Evolutionary conservation across 2,113 vertebrate genomes (phyloP), one percentile per base, ranked within the genome.

Genomic region (Microcebus jonahi): DNA sequence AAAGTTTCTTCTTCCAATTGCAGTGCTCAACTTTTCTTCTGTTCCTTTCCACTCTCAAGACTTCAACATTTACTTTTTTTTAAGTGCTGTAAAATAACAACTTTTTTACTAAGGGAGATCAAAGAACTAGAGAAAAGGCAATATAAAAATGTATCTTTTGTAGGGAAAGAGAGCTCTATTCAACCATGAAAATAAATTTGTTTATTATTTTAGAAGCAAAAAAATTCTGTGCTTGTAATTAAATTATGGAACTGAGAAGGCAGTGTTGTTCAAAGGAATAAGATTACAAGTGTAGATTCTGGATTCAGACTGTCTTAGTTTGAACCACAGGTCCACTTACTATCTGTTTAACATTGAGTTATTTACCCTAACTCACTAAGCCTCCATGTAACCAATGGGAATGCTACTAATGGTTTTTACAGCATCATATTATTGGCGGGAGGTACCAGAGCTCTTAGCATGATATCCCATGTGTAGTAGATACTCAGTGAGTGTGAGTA

Each of bases 191-290:
- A 81, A 73, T 11, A 68, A 89, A 89, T 92, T 75, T 86, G 18
- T 90, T 97, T 94, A 61, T 90, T 92, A 85, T 71, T 93, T 94
- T 65, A 91, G 42, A 83, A 18, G 34, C 39, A 82, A 91, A 93
- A 42, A 59, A 79, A 94, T 91, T 53, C 94, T 79, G 36, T 18
- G 39, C 17, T 89, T 1, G 0, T 76, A 90, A 90, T 94, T 91
- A 85, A 88, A 95, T 92, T 80, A 91, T 70, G 83, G 76, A 42
- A 53, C 36, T 6, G 3, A 79, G 77, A 95, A 61, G 63, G 57
- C 11, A 91, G 12, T 31, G 1, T 68, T 92, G n/a, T 82, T 94
- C 77, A 88, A 15, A 70, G 3, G 10, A 6, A 5, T 17, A 55
- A 45, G 48, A 82, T 65, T 71, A 21, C 2, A 12, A 77, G 20